These are phyloP conservation scores for Micropoecilia bifurca DNA, from an alignment of 2,797 vertebrate species.

Conservation along the genomic window DNA sequence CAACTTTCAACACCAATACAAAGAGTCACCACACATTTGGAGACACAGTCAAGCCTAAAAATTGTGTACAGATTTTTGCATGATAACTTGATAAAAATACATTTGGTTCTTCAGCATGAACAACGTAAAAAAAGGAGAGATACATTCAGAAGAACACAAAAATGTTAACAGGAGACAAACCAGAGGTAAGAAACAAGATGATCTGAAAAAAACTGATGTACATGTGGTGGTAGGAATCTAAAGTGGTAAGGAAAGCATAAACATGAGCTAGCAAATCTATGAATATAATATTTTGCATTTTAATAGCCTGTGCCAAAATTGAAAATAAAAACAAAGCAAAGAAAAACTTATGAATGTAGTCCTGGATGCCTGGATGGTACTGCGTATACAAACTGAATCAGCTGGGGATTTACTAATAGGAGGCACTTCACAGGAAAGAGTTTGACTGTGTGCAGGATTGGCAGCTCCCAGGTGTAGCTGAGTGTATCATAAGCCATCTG, in stretches of 20 bases:
- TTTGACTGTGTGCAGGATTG: conserved; percentile 13
- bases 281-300: not conserved
- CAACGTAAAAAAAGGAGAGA: no score
- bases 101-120: not conserved
- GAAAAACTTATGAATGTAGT: not conserved
- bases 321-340: not conserved
- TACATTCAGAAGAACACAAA: no score
- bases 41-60: not conserved
- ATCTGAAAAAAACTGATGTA: not conserved
- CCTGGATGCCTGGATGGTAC: not conserved
- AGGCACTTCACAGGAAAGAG: conserved; percentile 12
- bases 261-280: not conserved
- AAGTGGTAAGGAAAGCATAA: no score
- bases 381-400: conserved; percentile 35
- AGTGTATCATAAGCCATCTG: conserved; percentile 14
- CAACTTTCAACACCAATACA: not conserved
- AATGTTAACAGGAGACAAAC: no score
- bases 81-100: not conserved
- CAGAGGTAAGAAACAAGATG: no score
- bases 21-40: not conserved
- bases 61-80: not conserved
- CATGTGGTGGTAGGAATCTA: no score
- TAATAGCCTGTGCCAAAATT: not conserved
- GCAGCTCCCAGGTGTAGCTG: conserved; percentile 42
- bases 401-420: conserved; percentile 29